Conservation (phyloP, 2,113 vertebrate species). For the Haliaeetus leucogaster region DNA sequence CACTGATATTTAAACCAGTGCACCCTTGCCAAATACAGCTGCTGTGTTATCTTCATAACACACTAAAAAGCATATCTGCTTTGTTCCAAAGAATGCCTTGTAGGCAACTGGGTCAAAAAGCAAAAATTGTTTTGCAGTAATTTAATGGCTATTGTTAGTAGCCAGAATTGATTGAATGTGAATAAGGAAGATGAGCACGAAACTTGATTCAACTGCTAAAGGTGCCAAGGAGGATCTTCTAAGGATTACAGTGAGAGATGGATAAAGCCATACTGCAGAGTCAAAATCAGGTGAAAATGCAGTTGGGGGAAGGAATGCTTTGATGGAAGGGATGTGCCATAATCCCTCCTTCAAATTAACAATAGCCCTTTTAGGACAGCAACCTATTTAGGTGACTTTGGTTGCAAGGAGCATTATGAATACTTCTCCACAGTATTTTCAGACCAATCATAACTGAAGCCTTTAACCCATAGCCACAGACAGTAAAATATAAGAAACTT, state of each 20-base stretch:
- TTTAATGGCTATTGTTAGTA: background rate
- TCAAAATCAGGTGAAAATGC: slow-evolving; percentile 13
- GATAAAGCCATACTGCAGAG: background rate
- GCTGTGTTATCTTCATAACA: slow-evolving; percentile 14
- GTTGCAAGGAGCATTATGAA: background rate
- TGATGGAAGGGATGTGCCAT: background rate
- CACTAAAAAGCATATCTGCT: background rate
- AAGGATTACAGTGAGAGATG: background rate
- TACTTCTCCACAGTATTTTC: background rate
- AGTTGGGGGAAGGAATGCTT: background rate
- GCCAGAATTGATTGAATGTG: background rate
- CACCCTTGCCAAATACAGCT: slow-evolving; percentile 26
- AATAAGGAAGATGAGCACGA: background rate
- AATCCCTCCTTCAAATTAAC: background rate
- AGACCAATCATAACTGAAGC: background rate
- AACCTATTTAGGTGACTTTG: background rate
- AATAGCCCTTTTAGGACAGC: background rate
- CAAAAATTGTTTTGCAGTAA: background rate
- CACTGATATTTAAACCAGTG: slow-evolving; percentile 11
- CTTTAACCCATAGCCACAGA: background rate
- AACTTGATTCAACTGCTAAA: background rate
- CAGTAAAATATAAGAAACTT: background rate
- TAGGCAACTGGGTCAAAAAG: background rate
- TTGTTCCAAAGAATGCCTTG: background rate
- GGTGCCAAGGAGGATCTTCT: background rate